Evolutionary conservation across 2,113 vertebrate species (phyloP).

Genomic region (Argyrosomus japonicus): DNA sequence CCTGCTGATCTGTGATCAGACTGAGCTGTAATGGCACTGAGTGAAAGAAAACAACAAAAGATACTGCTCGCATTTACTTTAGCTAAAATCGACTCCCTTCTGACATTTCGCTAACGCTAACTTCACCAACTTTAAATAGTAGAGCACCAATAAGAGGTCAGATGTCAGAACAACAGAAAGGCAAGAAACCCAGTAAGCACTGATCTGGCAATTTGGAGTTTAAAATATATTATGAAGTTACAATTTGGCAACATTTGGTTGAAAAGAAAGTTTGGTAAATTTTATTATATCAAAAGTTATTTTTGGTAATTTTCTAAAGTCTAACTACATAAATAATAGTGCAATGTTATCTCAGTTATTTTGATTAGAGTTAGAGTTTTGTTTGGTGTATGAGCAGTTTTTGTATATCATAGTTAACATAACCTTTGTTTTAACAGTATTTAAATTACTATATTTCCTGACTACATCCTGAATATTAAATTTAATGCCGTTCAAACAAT

Average conservation of each 20-base stretch:
- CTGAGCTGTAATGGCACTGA: constrained; percentile 68
- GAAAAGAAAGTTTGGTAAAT: not conserved
- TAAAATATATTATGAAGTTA: not conserved
- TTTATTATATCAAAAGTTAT: not conserved
- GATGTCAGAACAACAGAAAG: constrained; percentile 30
- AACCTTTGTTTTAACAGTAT: not conserved
- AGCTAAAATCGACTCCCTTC: not conserved
- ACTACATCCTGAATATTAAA: not conserved
- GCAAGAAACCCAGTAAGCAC: constrained; percentile 27
- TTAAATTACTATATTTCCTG: not conserved
- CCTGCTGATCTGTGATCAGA: constrained; percentile 60
- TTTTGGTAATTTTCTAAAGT: not conserved
- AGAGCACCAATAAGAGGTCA: constrained; percentile 42
- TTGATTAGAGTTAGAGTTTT: not conserved
- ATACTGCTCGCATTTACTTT: not conserved
- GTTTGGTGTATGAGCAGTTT: not conserved
- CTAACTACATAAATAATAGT: too few relatives aligned
- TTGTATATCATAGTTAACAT: not conserved
- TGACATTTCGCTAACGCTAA: not conserved
- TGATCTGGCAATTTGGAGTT: constrained; percentile 15
- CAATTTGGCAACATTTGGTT: not conserved
- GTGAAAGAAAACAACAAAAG: constrained; percentile 47
- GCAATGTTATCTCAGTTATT: not conserved
- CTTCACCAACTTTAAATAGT: not conserved
- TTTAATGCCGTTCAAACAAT: not conserved